Conservation (phyloP, 2,797 vertebrate genomes). For the Denticeps clupeoides region DNA sequence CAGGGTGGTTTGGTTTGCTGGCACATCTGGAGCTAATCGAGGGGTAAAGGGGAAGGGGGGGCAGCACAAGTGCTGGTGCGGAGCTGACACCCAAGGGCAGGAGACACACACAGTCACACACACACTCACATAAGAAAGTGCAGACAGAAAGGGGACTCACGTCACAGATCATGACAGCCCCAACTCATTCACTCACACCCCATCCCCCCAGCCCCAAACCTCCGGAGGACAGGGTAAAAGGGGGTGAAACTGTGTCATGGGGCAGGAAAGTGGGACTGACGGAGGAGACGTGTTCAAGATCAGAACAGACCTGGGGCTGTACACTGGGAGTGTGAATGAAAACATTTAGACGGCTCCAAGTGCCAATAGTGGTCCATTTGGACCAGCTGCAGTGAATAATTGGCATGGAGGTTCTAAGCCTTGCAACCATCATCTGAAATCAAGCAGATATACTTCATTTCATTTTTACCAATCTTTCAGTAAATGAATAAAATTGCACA, state of each 20-base stretch:
- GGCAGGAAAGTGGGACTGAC: slow-evolving; percentile 20
- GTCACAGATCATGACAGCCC: slow-evolving; percentile 38
- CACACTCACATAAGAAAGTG: slow-evolving; percentile 49
- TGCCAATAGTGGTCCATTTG: too few species aligned
- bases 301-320: slow-evolving; percentile 6
- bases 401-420: too few species aligned
- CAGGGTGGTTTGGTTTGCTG: slow-evolving; percentile 52
- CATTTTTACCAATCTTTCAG: too few species aligned
- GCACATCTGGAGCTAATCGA: slow-evolving; percentile 61
- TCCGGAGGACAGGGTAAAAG: slow-evolving; percentile 31
- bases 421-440: too few species aligned
- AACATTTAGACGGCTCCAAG: too few species aligned
- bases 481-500: too few species aligned
- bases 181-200: slow-evolving; percentile 32
- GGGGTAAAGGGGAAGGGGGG: slow-evolving; percentile 52
- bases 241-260: slow-evolving; percentile 32
- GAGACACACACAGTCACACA: slow-evolving; percentile 45
- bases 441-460: too few species aligned
- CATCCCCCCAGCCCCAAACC: slow-evolving; percentile 33
- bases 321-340: too few species aligned
- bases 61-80: slow-evolving; percentile 17
- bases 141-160: slow-evolving; percentile 40
- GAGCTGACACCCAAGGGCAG: slow-evolving; percentile 5
- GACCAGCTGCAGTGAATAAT: too few species aligned
- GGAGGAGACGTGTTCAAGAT: too few species aligned